Base-by-base conservation (phyloP, 1,140 invertebrate species). In the Meloidogyne hapla region DNA sequence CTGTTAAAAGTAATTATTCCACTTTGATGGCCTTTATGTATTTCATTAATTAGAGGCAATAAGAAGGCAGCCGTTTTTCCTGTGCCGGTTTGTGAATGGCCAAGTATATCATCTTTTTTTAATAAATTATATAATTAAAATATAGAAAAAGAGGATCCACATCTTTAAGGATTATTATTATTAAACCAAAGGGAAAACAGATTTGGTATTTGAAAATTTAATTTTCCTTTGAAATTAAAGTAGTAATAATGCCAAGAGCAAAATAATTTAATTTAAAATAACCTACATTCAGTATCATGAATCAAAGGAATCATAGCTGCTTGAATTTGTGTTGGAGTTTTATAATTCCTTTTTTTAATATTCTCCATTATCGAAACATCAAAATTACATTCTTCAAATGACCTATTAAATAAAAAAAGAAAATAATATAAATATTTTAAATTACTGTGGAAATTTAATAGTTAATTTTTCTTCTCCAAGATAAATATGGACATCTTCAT, bases 51-150 rank as follows among this genome's bases (percentile, higher is more conserved):
- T 64, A 73, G 18, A 13, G 71, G 71, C 48, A 73, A 64, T n/a
- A 73, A 61, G n/a, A 73, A 73, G 1, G 71, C 71, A 5, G 71
- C 71, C n/a, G 56, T 73, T 26, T 73, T 73, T 2, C 71, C 71
- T 12, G 71, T 61, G 6, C 71, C 71, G 12, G 71, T 73, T 40
- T 73, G 71, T 10, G 71, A 61, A 33, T 73, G 71, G 26, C 40
- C 71, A 28, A 73, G n/a, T 23, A 73, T 56, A 33, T 73, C 71
- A 64, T 38, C 71, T 73, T 33, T 23, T 56, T 6, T 18, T 21
- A 40, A 5, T 42, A 10, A 72, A 48, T 23, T 23, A 13, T 64
- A 6, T 21, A 4, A n/a, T 48, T 18, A 48, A 56, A 21, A n/a
- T 8, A 1, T 5, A 21, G 48, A n/a, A 6, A 6, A n/a, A n/a